Evolutionary conservation across 2,888 invertebrate genomes (phyloP).

Genomic region (Caenorhabditis virilis): DNA sequence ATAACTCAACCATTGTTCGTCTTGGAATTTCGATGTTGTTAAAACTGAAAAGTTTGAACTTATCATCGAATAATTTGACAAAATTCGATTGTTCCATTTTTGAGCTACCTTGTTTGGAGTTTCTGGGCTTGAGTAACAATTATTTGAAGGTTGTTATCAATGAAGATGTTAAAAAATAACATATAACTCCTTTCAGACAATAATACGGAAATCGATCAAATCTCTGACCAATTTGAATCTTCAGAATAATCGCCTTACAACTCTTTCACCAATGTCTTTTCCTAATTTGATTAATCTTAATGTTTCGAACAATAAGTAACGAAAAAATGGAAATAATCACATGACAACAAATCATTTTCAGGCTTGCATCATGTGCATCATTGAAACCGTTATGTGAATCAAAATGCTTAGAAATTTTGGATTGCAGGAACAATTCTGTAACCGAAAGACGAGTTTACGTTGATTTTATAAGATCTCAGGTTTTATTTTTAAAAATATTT

Average conservation of each 20-base stretch:
- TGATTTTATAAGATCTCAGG: slow-evolving; percentile 37
- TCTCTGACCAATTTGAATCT: slow-evolving; percentile 10
- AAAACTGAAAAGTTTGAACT: slow-evolving; percentile 18
- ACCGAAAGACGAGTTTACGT: slow-evolving; percentile 37
- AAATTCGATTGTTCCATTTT: slow-evolving; percentile 47
- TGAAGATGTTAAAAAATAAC: not conserved
- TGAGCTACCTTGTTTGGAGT: slow-evolving; percentile 41
- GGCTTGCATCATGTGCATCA: slow-evolving; percentile 32
- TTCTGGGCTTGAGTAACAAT: slow-evolving; percentile 50
- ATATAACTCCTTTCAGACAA: slow-evolving; percentile 9
- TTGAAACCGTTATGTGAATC: slow-evolving; percentile 28
- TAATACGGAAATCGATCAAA: slow-evolving; percentile 15
- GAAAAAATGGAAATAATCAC: not conserved
- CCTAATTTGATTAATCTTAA: slow-evolving; percentile 13
- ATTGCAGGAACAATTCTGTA: slow-evolving; percentile 40
- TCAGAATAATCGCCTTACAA: slow-evolving; percentile 28
- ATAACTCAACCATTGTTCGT: slow-evolving; percentile 18
- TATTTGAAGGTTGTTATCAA: slow-evolving; percentile 38
- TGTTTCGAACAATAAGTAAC: slow-evolving; percentile 30
- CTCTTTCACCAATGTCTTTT: slow-evolving; percentile 14
- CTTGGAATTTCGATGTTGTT: slow-evolving; percentile 19
- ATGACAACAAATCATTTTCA: not conserved
- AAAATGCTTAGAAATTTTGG: slow-evolving; percentile 18
- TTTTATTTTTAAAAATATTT: not conserved
- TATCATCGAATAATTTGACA: slow-evolving; percentile 16